Base-by-base conservation (phyloP, 2,888 invertebrate genomes). In the Rotaria magnacalcarata region DNA sequence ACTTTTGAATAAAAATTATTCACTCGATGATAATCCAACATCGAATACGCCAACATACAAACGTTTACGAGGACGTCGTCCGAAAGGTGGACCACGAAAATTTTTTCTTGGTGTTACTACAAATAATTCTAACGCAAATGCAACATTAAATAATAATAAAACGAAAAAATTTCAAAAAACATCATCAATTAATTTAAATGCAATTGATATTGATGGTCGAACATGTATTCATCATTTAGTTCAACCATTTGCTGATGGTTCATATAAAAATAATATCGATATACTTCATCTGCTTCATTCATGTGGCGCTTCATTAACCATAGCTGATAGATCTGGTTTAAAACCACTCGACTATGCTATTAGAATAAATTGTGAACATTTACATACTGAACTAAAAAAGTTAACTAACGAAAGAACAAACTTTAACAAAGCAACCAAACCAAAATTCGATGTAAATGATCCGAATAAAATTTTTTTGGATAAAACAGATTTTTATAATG, bases 181-280 rank as follows among this genome's bases (percentile, higher is more conserved):
- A 67, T 56, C 84, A 41, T 34, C 3, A 34, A 74, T 86, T 50
- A 67, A 56, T 84, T 84, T 86, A 52, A n/a, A 86, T 34, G 50
- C 50, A 16, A 67, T 41, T n/a, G 86, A 86, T 52, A 60, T 50
- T 50, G 7, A 52, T 24, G 67, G 52, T 14, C 84, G 56, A 24
- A 86, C 54, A 19, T 60, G 84, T 41, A 67, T 86, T 54, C 86
- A 86, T 84, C 67, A 86, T 84, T 74, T 86, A 67, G 52, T 84
- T 14, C 50, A 84, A 54, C 86, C 86, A 52, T 43, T 84, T 34
- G 11, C 43, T 34, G 24, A 74, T 74, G 84, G 67, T 41, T 34
- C 86, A 24, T 86, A 47, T 84, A n/a, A 16, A 50, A 47, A 80
- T n/a, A 86, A 86, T 27, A 41, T 80, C 16, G 56, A 86, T 67